Evolutionary conservation across 2,797 vertebrate genomes (phyloP).

Genomic region (Rhinogobio ventralis): DNA sequence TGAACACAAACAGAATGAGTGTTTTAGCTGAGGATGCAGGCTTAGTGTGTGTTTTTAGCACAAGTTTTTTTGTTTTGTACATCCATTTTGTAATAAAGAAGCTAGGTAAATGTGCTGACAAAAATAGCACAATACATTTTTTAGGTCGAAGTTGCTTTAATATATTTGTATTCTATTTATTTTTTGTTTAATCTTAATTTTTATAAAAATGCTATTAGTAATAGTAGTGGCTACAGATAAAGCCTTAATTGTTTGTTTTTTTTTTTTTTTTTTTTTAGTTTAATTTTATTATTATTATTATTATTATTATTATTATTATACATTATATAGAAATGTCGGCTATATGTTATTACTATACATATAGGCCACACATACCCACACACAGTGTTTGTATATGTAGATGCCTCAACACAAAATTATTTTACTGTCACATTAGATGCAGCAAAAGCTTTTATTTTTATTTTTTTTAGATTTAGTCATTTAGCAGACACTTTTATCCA

Average conservation of each 20-base stretch:
- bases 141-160: background rate
- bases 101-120: background rate
- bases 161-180: background rate
- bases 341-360: background rate
- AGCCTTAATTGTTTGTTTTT: background rate
- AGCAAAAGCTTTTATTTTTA: background rate
- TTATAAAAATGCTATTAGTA: background rate
- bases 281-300: background rate
- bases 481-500: background rate
- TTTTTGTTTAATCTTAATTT: background rate
- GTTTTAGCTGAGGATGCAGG: slow-evolving; percentile 1
- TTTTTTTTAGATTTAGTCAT: background rate
- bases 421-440: background rate
- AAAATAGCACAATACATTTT: background rate
- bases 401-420: background rate
- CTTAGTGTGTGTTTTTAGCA: background rate
- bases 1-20: background rate
- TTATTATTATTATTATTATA: background rate
- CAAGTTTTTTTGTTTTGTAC: background rate
- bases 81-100: background rate
- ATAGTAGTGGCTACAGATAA: background rate
- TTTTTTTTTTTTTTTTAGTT: background rate
- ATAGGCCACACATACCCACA: background rate
- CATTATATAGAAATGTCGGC: background rate
- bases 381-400: slow-evolving; percentile 1